phyloP scores from a whole-genome alignment of 2,797 vertebrate genomes.

The Pseudomugil tenellus region DNA sequence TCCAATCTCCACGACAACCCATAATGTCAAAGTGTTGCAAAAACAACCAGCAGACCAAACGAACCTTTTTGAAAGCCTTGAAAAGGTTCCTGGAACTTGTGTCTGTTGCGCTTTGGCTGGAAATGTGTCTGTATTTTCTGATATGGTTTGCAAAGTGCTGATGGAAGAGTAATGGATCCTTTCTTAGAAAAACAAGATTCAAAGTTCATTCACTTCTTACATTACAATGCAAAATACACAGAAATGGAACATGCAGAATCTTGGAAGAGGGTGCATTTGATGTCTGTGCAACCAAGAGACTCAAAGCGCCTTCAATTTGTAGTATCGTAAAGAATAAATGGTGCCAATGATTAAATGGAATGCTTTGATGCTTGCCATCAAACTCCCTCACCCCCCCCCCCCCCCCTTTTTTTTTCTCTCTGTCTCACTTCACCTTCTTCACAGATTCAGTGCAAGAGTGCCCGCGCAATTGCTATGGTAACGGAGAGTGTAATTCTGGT shows the following conservation, averaged over 20 bases:
- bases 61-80: background rate
- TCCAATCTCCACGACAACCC: background rate
- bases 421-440: conserved; percentile 68
- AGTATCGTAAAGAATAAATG: conserved; percentile 56
- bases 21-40: background rate
- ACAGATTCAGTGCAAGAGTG: conserved; percentile 97
- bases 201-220: conserved; percentile 24
- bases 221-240: conserved; percentile 29
- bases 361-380: conserved; percentile 69
- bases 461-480: conserved; percentile 97
- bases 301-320: conserved; percentile 41
- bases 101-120: background rate
- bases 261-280: conserved; percentile 45
- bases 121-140: conserved; percentile 8
- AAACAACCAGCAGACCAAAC: background rate
- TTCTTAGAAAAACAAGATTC: conserved; percentile 30
- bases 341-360: conserved; percentile 67
- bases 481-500: conserved; percentile 96
- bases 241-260: conserved; percentile 25
- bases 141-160: conserved; percentile 9
- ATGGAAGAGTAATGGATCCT: conserved; percentile 29
- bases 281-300: conserved; percentile 43
- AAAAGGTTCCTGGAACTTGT: background rate
- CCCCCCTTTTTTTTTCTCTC: conserved; percentile 24
- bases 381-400: conserved; percentile 50